phyloP scores from a whole-genome alignment of 53 echinoderm and acorn worm genomes.

The Echinometra lucunter region DNA sequence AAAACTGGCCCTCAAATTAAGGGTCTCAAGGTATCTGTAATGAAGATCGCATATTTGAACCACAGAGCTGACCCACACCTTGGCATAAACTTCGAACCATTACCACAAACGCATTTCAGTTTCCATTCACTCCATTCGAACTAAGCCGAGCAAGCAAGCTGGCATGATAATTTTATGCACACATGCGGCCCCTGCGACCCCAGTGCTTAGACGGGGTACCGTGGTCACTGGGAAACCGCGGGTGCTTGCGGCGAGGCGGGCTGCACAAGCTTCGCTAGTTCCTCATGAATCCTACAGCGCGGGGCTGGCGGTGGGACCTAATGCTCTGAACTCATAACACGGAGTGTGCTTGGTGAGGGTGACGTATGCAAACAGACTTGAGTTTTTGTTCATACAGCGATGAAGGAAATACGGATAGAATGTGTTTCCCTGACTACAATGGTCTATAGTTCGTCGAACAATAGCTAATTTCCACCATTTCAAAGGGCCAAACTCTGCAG shows the following conservation, averaged over 20 bases:
- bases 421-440: constrained; percentile 69
- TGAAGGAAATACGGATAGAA: constrained; percentile 64
- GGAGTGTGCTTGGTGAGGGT: not conserved
- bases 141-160: not conserved
- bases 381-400: constrained; percentile 59
- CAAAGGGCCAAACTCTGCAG: constrained; percentile 19
- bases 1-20: too few species aligned
- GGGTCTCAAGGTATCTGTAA: not conserved
- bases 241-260: constrained; percentile 67
- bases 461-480: constrained; percentile 59
- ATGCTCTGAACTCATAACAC: constrained; percentile 8
- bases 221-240: constrained; percentile 63
- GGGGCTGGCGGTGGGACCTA: constrained; percentile 58
- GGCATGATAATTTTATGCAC: constrained; percentile 60
- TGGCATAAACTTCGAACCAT: not conserved
- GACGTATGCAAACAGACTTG: constrained; percentile 56
- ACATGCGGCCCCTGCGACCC: constrained; percentile 62
- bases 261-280: constrained; percentile 55
- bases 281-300: constrained; percentile 31
- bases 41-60: not conserved
- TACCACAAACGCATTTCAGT: not conserved
- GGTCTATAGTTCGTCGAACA: constrained; percentile 61
- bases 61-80: not conserved
- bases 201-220: constrained; percentile 54
- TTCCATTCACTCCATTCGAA: not conserved